phyloP scores from a whole-genome alignment of 2,797 vertebrate genomes.

The Cyprinella venusta region DNA sequence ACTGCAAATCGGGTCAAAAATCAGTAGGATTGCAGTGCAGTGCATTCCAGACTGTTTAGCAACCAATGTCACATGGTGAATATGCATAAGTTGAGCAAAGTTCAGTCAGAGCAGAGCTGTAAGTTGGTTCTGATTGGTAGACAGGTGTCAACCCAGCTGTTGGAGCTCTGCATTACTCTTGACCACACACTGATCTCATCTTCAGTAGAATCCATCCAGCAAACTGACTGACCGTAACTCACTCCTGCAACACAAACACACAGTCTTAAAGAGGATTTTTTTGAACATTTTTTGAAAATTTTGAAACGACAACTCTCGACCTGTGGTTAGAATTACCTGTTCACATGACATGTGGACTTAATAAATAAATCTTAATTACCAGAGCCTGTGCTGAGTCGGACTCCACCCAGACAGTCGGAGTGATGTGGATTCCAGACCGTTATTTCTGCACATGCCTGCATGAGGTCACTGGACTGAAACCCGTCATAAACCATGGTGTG shows the following conservation, averaged over 20 bases:
- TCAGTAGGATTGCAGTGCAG: too few relatives aligned
- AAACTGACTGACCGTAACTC: conserved; percentile 89
- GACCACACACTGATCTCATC: conserved; percentile 87
- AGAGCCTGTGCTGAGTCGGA: conserved; percentile 89
- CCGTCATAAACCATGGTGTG: conserved; percentile 99
- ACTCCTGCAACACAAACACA: conserved; percentile 75
- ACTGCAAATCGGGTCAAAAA: not conserved
- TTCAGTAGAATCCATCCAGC: conserved; percentile 95
- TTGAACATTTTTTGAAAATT: not conserved
- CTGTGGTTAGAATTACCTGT: too few relatives aligned
- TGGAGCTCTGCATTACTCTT: conserved; percentile 82
- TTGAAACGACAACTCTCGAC: too few relatives aligned
- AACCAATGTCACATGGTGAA: not conserved
- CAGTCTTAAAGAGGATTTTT: not conserved
- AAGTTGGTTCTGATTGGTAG: conserved; percentile 90
- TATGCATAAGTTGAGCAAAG: not conserved
- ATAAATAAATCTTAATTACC: conserved; percentile 73
- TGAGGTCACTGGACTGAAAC: conserved; percentile 86
- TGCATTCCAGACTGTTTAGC: not conserved
- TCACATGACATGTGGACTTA: too few relatives aligned
- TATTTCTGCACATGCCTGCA: conserved; percentile 91
- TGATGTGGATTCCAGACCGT: conserved; percentile 82
- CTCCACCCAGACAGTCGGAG: conserved; percentile 83
- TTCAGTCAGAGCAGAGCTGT: conserved; percentile 50
- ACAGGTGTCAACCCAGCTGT: conserved; percentile 85